Percentiles rank a stretch among this genome's conserved stretches.
These are phyloP conservation scores for Imbricaverruca yamaguchii DNA, from an alignment of 2,888 invertebrate species.

Conservation along the genomic window DNA sequence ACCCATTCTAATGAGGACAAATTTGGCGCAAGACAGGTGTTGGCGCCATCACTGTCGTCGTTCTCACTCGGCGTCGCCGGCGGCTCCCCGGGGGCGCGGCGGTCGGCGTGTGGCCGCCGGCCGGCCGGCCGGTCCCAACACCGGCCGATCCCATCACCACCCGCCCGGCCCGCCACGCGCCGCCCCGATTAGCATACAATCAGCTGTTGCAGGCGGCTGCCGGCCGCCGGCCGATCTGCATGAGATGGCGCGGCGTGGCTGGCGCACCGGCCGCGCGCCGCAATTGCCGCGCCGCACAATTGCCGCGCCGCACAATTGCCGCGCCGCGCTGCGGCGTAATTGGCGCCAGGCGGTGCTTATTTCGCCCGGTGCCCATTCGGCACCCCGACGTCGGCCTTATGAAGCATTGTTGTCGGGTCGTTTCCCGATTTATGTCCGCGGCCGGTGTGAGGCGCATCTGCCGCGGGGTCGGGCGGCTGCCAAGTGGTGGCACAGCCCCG, in stretches of 20 bases:
- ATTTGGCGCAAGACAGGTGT: constrained; percentile 6
- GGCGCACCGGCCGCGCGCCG: neutral
- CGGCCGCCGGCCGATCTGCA: neutral
- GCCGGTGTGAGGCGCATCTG: neutral
- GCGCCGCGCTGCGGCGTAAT: neutral
- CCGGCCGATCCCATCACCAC: no score
- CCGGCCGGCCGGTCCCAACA: no score
- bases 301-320: neutral
- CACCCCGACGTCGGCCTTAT: neutral
- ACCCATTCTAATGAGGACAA: constrained; percentile 13
- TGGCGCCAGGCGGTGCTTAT: neutral
- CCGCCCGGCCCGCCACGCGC: no score
- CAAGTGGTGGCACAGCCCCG: neutral
- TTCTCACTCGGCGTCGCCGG: neutral
- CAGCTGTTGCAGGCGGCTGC: constrained; percentile 6
- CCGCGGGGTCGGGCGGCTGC: neutral
- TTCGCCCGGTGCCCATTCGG: neutral
- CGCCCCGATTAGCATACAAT: neutral
- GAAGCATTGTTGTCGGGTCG: neutral
- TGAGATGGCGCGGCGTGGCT: neutral
- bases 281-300: no score
- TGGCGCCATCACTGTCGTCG: neutral
- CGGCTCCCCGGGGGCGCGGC: neutral
- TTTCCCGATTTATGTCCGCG: neutral
- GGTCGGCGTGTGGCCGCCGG: no score